Conservation (phyloP, 2,113 vertebrate species). For the Aythya baeri region DNA sequence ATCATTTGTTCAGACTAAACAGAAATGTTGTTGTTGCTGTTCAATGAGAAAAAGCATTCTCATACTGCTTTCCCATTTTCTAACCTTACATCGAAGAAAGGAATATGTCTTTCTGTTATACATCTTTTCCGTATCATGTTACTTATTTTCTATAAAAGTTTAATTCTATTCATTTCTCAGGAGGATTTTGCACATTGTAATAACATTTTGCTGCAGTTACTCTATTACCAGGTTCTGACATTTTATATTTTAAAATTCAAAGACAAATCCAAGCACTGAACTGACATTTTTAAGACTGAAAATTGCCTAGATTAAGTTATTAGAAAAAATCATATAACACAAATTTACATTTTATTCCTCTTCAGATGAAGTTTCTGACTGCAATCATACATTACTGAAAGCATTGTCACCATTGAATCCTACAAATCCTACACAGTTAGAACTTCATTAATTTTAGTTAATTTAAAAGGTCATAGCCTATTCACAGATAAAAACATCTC, state of each 20-base stretch:
- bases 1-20: not conserved
- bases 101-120: not conserved
- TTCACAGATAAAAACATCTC: not conserved
- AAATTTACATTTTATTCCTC: not conserved
- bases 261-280: too few relatives aligned
- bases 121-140: not conserved
- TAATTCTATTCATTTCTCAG: not conserved
- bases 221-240: not conserved
- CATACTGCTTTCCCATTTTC: not conserved
- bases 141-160: not conserved
- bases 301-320: not conserved
- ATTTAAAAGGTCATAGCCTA: not conserved
- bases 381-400: not conserved
- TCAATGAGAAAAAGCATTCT: not conserved
- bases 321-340: not conserved
- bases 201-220: not conserved
- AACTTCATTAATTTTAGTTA: not conserved
- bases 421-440: not conserved
- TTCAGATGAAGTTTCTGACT: not conserved
- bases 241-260: not conserved
- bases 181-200: not conserved
- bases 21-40: not conserved
- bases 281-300: not conserved
- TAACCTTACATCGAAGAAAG: not conserved
- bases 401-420: not conserved